Conservation (phyloP, 2,113 vertebrate species). For the Lampris incognitus region DNA sequence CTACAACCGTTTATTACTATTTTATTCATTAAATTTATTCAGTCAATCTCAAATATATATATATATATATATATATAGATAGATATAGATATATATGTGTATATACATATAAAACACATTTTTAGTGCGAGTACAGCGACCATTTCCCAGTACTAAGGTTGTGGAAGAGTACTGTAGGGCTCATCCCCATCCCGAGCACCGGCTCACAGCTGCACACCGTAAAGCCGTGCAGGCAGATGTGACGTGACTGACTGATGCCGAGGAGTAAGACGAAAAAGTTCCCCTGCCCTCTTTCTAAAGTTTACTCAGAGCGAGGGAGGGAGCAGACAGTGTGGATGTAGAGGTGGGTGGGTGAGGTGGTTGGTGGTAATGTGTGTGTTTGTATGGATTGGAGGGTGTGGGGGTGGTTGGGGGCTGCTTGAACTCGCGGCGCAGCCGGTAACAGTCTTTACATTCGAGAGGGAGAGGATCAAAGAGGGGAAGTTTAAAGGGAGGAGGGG, state of each 20-base stretch:
- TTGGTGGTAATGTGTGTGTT: too few relatives aligned
- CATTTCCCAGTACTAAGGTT: too few relatives aligned
- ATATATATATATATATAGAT: too few relatives aligned
- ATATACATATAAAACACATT: too few relatives aligned
- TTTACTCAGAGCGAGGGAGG: slow-evolving; percentile 62
- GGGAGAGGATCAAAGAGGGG: slow-evolving; percentile 78
- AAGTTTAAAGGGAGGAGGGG: slow-evolving; percentile 76
- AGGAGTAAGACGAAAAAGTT: slow-evolving; percentile 69
- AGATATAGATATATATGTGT: too few relatives aligned
- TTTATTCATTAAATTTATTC: too few relatives aligned
- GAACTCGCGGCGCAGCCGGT: slow-evolving; percentile 76
- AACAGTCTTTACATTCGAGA: slow-evolving; percentile 78
- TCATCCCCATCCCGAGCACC: slow-evolving; percentile 1
- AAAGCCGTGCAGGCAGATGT: slow-evolving; percentile 35
- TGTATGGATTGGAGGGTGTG: not conserved
- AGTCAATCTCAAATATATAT: too few relatives aligned
- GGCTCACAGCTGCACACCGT: slow-evolving; percentile 48
- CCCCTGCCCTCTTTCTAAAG: slow-evolving; percentile 69
- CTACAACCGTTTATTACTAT: too few relatives aligned
- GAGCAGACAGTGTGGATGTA: slow-evolving; percentile 57
- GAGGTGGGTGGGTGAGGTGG: slow-evolving; percentile 53
- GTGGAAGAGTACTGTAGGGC: too few relatives aligned
- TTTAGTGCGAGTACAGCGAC: too few relatives aligned
- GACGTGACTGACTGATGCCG: slow-evolving; percentile 59
- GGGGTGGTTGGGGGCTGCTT: slow-evolving; percentile 62